phyloP scores from a whole-genome alignment of 35 echinoderm and acorn worm genomes.

The Hemicentrotus pulcherrimus region DNA sequence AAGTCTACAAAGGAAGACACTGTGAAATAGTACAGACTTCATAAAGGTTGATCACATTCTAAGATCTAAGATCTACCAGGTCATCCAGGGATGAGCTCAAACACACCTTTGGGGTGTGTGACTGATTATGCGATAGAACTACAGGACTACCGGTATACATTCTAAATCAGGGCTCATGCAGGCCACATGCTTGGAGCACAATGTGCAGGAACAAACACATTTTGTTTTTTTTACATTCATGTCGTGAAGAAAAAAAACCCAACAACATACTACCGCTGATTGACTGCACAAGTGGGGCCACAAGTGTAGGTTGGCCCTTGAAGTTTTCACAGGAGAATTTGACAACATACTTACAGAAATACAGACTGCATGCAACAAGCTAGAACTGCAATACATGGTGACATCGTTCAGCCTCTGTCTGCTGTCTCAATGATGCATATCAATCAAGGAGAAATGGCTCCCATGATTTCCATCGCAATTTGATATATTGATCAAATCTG shows the following conservation, averaged over 20 bases:
- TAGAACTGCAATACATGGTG: not conserved
- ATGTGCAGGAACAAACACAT: not conserved
- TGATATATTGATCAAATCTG: not conserved
- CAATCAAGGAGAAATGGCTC: not conserved
- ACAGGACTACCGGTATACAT: too few relatives aligned
- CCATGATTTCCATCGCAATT: not conserved
- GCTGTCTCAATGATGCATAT: not conserved
- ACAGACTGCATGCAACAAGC: not conserved
- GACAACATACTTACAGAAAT: not conserved
- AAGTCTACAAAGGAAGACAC: not conserved
- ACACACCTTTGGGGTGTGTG: not conserved
- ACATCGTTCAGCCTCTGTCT: not conserved
- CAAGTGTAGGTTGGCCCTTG: not conserved
- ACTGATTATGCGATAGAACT: not conserved
- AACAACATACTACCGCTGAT: not conserved
- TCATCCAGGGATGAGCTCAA: not conserved
- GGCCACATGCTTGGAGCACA: not conserved
- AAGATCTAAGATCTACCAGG: not conserved
- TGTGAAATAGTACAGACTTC: too few relatives aligned
- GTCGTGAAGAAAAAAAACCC: not conserved
- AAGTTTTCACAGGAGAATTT: not conserved
- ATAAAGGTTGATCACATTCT: too few relatives aligned
- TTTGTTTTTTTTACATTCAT: not conserved
- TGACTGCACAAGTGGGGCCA: not conserved
- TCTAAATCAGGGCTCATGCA: too few relatives aligned